These are phyloP conservation scores for Numida meleagris DNA, from an alignment of 2,113 vertebrate genomes.

Conservation along the genomic window DNA sequence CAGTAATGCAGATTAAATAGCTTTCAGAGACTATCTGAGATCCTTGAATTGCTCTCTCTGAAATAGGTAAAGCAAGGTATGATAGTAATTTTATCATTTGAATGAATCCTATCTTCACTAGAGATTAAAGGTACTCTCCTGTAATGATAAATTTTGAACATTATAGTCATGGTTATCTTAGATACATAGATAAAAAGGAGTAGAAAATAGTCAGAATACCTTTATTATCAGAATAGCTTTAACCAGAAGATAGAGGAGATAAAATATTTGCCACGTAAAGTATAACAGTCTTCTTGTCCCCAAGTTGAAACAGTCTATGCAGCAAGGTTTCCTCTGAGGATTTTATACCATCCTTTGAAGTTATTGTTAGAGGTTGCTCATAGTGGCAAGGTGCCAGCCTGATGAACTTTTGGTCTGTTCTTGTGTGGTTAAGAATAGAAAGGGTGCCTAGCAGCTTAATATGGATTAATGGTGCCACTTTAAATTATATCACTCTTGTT, in stretches of 20 bases:
- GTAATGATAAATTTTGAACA: neutral
- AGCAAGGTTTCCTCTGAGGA: conserved; percentile 1
- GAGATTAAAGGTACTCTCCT: neutral
- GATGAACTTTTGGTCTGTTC: conserved; percentile 46
- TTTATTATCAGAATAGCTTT: neutral
- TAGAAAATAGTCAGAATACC: neutral
- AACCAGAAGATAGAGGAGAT: neutral
- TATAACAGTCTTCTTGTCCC: neutral
- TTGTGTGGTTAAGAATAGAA: conserved; percentile 2
- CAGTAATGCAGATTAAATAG: neutral
- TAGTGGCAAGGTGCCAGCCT: conserved; percentile 42
- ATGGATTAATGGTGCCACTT: conserved; percentile 27
- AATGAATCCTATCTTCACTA: neutral
- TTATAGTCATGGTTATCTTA: neutral
- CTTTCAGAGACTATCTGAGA: neutral
- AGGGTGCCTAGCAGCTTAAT: neutral
- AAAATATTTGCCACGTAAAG: neutral
- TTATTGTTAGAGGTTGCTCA: neutral
- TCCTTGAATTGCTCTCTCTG: neutral
- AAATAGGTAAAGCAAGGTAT: neutral
- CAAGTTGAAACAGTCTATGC: neutral
- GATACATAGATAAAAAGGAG: neutral
- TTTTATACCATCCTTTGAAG: conserved; percentile 46
- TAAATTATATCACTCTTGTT: conserved; percentile 18
- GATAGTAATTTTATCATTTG: neutral